Evolutionary conservation across 2,888 invertebrate species (phyloP).

Genomic region (Apamea anceps): DNA sequence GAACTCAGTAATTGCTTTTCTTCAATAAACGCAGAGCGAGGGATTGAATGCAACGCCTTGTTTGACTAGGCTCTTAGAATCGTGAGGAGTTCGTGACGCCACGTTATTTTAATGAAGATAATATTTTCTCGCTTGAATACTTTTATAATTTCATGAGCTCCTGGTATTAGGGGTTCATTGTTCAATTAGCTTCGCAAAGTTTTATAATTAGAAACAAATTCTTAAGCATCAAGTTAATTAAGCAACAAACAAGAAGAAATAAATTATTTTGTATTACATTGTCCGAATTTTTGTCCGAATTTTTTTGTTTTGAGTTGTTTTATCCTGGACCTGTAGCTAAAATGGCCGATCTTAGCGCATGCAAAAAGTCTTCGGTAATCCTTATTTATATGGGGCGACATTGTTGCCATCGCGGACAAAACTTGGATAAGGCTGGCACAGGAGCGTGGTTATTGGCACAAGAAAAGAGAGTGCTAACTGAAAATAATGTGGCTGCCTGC

Average conservation of each 20-base stretch:
- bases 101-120: constrained; percentile 31
- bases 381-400: background rate
- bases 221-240: constrained; percentile 25
- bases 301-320: background rate
- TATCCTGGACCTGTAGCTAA: background rate
- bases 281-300: background rate
- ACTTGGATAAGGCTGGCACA: too few relatives aligned
- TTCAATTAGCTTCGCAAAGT: constrained; percentile 39
- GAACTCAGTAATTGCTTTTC: constrained; percentile 54
- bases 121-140: constrained; percentile 41
- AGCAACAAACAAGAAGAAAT: background rate
- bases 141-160: constrained; percentile 40
- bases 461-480: too few relatives aligned
- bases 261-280: background rate
- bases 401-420: too few relatives aligned
- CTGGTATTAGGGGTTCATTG: constrained; percentile 32
- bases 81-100: constrained; percentile 23
- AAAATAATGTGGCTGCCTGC: too few relatives aligned
- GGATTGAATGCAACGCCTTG: constrained; percentile 34
- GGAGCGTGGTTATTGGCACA: too few relatives aligned
- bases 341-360: background rate
- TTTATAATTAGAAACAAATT: constrained; percentile 45
- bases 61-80: constrained; percentile 47
- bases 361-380: background rate
- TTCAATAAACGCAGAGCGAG: constrained; percentile 46